Conservation (phyloP, 2,888 invertebrate species). For the Athetis lepigone region DNA sequence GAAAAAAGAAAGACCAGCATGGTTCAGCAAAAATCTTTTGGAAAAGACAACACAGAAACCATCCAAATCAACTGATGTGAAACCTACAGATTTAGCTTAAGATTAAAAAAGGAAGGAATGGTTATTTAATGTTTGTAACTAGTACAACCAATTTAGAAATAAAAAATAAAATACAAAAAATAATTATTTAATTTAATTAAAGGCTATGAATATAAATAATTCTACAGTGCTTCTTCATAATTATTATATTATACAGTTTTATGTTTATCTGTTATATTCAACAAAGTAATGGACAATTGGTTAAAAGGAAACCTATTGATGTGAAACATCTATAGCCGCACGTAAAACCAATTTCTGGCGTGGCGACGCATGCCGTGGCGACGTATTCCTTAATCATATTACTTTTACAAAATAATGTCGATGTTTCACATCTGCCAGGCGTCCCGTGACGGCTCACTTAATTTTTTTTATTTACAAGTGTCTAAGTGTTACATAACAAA, state of each 20-base stretch:
- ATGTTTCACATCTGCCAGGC: too few species aligned
- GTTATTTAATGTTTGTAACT: constrained; percentile 25
- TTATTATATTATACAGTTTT: constrained; percentile 12
- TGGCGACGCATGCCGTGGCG: too few species aligned
- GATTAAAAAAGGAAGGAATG: constrained; percentile 16
- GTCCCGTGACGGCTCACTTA: too few species aligned
- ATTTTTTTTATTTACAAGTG: too few species aligned
- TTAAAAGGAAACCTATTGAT: too few species aligned
- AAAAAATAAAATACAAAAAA: constrained; percentile 29
- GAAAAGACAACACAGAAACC: constrained; percentile 94
- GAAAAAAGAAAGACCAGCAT: constrained; percentile 95
- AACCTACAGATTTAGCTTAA: constrained; percentile 93
- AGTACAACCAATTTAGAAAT: constrained; percentile 33
- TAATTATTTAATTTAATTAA: constrained; percentile 16
- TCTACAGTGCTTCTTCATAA: constrained; percentile 8
- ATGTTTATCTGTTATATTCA: not conserved
- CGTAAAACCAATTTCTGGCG: too few species aligned
- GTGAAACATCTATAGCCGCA: too few species aligned
- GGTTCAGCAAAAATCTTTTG: constrained; percentile 96
- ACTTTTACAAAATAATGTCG: too few species aligned
- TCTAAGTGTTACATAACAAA: too few species aligned
- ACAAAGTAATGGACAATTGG: not conserved
- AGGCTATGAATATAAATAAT: constrained; percentile 4
- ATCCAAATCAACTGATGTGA: constrained; percentile 93
- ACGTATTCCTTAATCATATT: too few species aligned